Conservation (phyloP, 2,113 vertebrate genomes). For the Heteronetta atricapilla region DNA sequence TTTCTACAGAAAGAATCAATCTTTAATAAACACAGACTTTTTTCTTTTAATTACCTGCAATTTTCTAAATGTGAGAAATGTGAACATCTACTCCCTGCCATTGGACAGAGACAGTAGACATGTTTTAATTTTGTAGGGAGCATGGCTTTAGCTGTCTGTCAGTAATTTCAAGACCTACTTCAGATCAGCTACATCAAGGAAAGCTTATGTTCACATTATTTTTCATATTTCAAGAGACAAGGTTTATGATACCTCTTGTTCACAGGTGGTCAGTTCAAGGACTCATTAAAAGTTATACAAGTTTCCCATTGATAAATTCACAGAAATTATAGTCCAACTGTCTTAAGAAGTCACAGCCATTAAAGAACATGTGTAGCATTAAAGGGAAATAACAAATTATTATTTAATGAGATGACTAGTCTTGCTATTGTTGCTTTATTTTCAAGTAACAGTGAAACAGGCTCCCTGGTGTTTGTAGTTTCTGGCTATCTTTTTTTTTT, state of each 20-base stretch:
- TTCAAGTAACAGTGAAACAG: conserved; percentile 68
- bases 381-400: conserved; percentile 75
- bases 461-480: conserved; percentile 77
- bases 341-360: conserved; percentile 70
- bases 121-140: background rate
- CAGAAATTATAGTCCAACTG: conserved; percentile 56
- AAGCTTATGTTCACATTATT: background rate
- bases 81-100: background rate
- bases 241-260: conserved; percentile 45
- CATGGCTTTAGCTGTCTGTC: background rate
- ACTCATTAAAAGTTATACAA: conserved; percentile 76
- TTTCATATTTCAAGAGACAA: conserved; percentile 43
- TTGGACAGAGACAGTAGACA: background rate
- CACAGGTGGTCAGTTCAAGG: conserved; percentile 67
- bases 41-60: background rate
- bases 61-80: background rate
- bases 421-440: conserved; percentile 76
- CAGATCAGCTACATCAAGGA: conserved; percentile 8
- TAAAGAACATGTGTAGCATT: conserved; percentile 67
- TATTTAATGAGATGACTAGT: conserved; percentile 80
- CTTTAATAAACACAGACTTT: background rate
- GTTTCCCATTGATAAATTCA: conserved; percentile 71
- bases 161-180: background rate
- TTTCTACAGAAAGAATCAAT: background rate
- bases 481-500: conserved; percentile 74